Conservation (phyloP, 2,888 invertebrate genomes). For the Cephus pulcher region DNA sequence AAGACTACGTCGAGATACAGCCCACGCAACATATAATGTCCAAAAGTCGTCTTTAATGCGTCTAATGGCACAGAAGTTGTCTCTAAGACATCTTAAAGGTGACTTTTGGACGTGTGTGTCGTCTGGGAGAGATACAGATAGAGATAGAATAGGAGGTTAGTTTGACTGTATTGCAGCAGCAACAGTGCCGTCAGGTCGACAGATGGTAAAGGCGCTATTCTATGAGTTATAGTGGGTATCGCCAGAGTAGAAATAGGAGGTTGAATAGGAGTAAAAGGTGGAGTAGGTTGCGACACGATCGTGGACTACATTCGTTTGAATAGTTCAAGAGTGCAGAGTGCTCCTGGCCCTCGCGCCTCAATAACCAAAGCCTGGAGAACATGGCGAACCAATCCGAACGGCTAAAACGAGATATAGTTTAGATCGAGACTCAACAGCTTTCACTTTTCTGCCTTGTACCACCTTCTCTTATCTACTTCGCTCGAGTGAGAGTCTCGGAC, state of each 20-base stretch:
- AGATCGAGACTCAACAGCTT: conserved; percentile 57
- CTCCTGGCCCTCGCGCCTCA: conserved; percentile 14
- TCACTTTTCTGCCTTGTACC: conserved; percentile 51
- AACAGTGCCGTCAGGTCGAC: background rate
- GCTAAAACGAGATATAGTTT: conserved; percentile 54
- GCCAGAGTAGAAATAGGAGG: background rate
- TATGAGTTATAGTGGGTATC: background rate
- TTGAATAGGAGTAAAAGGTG: conserved; percentile 12
- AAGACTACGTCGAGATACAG: background rate
- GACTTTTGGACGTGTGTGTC: no score
- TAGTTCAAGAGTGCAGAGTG: conserved; percentile 50
- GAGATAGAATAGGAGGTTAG: background rate
- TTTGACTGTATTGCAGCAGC: background rate
- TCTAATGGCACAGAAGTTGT: no score
- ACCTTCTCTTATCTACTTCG: background rate
- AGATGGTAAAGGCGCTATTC: background rate
- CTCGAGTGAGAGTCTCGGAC: background rate
- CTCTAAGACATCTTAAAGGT: no score
- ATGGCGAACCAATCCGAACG: background rate
- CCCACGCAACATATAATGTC: no score
- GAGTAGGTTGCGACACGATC: conserved; percentile 44
- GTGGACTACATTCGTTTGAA: conserved; percentile 50
- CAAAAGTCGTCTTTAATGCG: no score
- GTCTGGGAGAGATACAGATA: background rate
- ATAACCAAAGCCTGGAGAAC: background rate